Conservation (phyloP, 2,888 invertebrate species). For the Lasioglossum oenotherae region DNA sequence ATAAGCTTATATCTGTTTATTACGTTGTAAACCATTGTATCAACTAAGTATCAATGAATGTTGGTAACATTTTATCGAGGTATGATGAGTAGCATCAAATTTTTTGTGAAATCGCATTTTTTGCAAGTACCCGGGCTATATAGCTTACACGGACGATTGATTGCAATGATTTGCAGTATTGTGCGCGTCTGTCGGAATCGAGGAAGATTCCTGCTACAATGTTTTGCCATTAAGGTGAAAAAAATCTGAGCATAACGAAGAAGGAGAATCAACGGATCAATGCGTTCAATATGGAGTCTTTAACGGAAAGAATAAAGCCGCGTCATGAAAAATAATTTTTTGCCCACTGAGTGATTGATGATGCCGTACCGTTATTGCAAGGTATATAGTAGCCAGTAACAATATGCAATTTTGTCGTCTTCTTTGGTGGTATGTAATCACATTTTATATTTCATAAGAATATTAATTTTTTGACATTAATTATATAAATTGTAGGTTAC, state of each 20-base stretch:
- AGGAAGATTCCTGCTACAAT: slow-evolving; percentile 23
- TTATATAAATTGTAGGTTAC: not conserved
- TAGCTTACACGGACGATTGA: slow-evolving; percentile 30
- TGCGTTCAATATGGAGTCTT: slow-evolving; percentile 24
- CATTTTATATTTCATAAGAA: not conserved
- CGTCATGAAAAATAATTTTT: slow-evolving; percentile 54
- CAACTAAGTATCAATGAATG: too few relatives aligned
- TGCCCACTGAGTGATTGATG: slow-evolving; percentile 42
- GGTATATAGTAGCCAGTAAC: not conserved
- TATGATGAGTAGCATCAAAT: not conserved
- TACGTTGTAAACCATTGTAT: not conserved
- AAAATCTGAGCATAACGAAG: slow-evolving; percentile 29
- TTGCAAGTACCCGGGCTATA: not conserved
- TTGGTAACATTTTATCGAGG: not conserved
- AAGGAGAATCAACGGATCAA: slow-evolving; percentile 36
- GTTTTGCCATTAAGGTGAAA: slow-evolving; percentile 30
- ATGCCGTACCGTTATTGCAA: slow-evolving; percentile 23
- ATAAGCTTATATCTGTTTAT: not conserved
- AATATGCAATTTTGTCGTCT: not conserved
- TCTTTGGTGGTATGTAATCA: not conserved
- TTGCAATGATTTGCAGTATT: slow-evolving; percentile 54
- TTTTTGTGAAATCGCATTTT: slow-evolving; percentile 1
- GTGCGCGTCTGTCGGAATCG: not conserved
- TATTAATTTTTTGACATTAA: too few relatives aligned
- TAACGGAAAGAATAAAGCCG: slow-evolving; percentile 46